Conservation (phyloP, 2,888 invertebrate genomes). For the Acronicta alni region DNA sequence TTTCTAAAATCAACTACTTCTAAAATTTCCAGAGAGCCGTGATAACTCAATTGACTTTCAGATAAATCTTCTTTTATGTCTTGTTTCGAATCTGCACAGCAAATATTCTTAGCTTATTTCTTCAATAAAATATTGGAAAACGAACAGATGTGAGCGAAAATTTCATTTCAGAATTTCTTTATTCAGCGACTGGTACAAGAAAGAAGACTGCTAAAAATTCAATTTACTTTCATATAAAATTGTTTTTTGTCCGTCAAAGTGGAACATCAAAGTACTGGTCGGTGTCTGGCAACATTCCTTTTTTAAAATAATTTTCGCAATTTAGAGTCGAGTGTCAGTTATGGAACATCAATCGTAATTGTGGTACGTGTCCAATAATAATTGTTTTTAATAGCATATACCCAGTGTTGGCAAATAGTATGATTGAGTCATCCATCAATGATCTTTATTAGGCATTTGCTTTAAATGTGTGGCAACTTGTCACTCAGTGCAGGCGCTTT, state of each 20-base stretch:
- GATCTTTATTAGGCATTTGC: background rate
- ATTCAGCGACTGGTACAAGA: constrained; percentile 5
- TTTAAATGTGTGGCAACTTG: background rate
- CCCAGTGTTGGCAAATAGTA: constrained; percentile 28
- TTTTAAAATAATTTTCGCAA: constrained; percentile 8
- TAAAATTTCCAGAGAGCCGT: constrained; percentile 5
- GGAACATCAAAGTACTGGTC: constrained; percentile 19
- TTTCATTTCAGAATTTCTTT: constrained; percentile 7
- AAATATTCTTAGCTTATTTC: constrained; percentile 12
- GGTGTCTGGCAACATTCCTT: constrained; percentile 11
- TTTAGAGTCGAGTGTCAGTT: constrained; percentile 18
- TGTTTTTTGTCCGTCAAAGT: constrained; percentile 8
- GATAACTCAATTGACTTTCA: constrained; percentile 18
- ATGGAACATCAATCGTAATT: constrained; percentile 22
- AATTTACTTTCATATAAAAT: constrained; percentile 1
- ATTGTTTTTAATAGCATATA: constrained; percentile 34
- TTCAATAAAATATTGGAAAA: constrained; percentile 5
- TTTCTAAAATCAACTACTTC: background rate
- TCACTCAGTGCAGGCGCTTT: background rate
- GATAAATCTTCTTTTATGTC: constrained; percentile 16
- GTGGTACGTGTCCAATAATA: constrained; percentile 11
- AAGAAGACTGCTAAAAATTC: background rate
- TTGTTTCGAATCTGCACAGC: constrained; percentile 11
- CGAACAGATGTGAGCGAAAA: constrained; percentile 1
- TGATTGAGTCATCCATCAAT: constrained; percentile 21